Evolutionary conservation across 2,113 vertebrate genomes (phyloP), one percentile per base, ranked within the genome.

Genomic region (Austrofundulus limnaeus): DNA sequence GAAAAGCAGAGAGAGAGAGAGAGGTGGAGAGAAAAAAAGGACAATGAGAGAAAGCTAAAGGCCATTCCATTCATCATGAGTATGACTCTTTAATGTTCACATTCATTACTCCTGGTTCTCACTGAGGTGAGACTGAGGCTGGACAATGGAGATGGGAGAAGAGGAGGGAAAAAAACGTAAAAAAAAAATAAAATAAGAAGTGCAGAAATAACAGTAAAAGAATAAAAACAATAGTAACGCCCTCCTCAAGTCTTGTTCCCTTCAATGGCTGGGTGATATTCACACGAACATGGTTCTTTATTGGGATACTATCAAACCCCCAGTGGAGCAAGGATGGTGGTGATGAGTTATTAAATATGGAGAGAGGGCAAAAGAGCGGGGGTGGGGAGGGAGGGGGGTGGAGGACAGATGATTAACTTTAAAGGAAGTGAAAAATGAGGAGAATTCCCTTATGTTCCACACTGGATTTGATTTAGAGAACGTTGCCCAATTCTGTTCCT

Each of bases 11-110:
- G 51, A 45, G 19, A n/a, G n/a, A n/a, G 51, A 59, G 56, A 13
- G 25, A 61, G 55, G 59, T 51, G 57, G 59, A 78, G 52, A 45
- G 59, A 70, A n/a, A n/a, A n/a, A n/a, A 69, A 75, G 72, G 66
- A 84, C 81, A 74, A 73, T 10, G 76, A 74, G 69, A 75, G 79
- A 80, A 84, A 81, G 72, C 75, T 78, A 90, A 91, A 89, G 85
- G 87, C 89, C 88, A 90, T 90, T 91, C 87, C 83, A 90, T 90
- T 88, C 82, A 91, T 92, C 91, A 92, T 84, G 85, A 71, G 68
- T 83, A 90, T 81, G 88, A 88, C 86, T 90, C 84, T 85, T 88
- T 92, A 92, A 92, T 90, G 89, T 84, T 88, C 84, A 87, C 89
- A 92, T 92, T 90, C 82, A 90, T 91, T 92, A 91, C 80, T 78